Percentiles rank a stretch among this genome's conserved stretches.
Conservation (phyloP, 2,888 invertebrate genomes). For the Lochmaea crataegi region DNA sequence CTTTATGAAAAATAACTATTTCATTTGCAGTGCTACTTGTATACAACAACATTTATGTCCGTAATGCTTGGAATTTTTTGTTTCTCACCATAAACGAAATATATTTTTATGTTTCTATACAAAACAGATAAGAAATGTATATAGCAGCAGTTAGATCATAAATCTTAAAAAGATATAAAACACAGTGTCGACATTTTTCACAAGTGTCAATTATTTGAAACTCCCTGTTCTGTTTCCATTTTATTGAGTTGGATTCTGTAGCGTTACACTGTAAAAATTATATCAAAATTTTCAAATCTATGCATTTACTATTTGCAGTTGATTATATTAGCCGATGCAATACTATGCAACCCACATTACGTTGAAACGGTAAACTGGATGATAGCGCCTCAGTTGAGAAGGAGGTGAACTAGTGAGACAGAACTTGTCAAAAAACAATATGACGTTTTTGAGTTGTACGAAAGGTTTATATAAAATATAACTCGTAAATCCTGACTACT, state of each 20-base stretch:
- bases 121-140: conserved; percentile 20
- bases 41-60: not conserved
- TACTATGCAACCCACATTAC: too few relatives aligned
- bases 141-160: conserved; percentile 42
- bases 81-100: conserved; percentile 1
- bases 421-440: too few relatives aligned
- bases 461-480: too few relatives aligned
- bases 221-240: conserved; percentile 38
- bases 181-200: conserved; percentile 56
- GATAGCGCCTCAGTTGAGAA: too few relatives aligned
- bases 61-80: not conserved
- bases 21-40: not conserved
- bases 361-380: too few relatives aligned
- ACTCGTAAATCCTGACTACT: too few relatives aligned
- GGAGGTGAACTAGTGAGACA: too few relatives aligned
- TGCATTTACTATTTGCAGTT: not conserved
- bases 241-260: conserved; percentile 26
- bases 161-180: conserved; percentile 53
- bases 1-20: too few relatives aligned
- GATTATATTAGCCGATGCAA: too few relatives aligned
- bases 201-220: conserved; percentile 56
- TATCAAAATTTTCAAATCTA: not conserved
- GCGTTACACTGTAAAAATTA: not conserved
- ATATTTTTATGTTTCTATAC: not conserved
- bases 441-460: too few relatives aligned